Conservation (phyloP, 53 echinoderm and acorn worm species). For the Holothuria scabra region DNA sequence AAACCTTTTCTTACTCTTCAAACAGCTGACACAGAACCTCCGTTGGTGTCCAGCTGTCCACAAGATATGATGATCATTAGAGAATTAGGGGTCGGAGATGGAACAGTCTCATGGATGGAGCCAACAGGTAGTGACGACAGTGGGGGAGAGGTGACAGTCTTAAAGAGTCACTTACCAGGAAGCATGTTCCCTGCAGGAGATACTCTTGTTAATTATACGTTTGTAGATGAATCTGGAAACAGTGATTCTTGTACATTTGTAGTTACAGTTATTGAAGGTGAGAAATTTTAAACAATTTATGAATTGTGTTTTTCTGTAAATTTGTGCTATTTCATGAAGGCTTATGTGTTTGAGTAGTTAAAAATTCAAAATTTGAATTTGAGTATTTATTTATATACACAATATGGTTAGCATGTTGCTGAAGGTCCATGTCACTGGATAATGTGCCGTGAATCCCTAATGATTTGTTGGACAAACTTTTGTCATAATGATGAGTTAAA, state of each 20-base stretch:
- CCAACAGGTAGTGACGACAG: slow-evolving; percentile 51
- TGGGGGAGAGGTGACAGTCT: not conserved
- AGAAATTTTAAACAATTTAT: not conserved
- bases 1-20: no score
- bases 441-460: no score
- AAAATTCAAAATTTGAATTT: no score
- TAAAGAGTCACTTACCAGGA: slow-evolving; percentile 28
- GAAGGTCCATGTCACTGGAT: no score
- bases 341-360: no score
- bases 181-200: slow-evolving; percentile 40
- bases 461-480: no score
- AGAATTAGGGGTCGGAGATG: slow-evolving; percentile 15
- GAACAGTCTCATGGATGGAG: slow-evolving; percentile 46
- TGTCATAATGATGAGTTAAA: no score
- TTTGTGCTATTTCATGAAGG: no score
- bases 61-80: slow-evolving; percentile 26
- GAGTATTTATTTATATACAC: no score
- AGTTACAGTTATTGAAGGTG: not conserved
- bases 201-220: slow-evolving; percentile 44
- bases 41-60: slow-evolving; percentile 49
- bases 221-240: slow-evolving; percentile 50
- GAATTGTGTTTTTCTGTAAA: no score
- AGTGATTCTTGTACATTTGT: slow-evolving; percentile 41
- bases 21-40: slow-evolving; percentile 14
- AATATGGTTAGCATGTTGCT: no score